A percentile compares a stretch with the other conserved stretches of the same genome.
phyloP scores from a whole-genome alignment of 2,113 vertebrate species.

The Sterrhoptilus dennistouni region DNA sequence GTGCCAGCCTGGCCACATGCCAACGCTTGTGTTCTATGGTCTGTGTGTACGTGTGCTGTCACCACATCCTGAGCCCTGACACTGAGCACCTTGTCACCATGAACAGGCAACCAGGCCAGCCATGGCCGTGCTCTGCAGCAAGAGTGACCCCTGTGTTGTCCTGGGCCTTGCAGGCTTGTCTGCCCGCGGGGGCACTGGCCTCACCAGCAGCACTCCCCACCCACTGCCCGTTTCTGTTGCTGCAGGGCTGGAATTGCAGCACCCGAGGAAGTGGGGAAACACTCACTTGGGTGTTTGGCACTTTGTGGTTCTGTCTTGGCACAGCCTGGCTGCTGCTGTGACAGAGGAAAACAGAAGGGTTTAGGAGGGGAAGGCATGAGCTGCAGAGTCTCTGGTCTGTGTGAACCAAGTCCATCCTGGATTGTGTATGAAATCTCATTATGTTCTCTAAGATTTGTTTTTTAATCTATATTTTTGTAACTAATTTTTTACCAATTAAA shows the following conservation, averaged over 20 bases:
- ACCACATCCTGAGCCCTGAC: slow-evolving; percentile 27
- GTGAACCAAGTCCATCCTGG: not conserved
- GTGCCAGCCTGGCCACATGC: not conserved
- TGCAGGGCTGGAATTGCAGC: not conserved
- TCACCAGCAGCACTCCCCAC: not conserved
- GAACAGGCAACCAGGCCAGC: accelerated
- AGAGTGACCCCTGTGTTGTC: accelerated
- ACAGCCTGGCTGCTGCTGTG: not conserved
- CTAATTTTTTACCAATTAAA: not conserved
- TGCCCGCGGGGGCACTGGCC: not conserved
- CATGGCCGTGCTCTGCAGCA: not conserved
- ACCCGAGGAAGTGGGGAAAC: not conserved
- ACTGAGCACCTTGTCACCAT: not conserved
- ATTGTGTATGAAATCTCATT: not conserved
- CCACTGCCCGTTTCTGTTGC: not conserved
- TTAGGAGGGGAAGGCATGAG: not conserved
- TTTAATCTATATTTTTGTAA: not conserved
- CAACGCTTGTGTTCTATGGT: not conserved
- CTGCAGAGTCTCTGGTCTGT: not conserved
- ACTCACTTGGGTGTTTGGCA: not conserved
- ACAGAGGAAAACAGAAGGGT: not conserved
- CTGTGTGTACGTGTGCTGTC: accelerated
- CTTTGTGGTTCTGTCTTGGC: not conserved
- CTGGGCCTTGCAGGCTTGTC: not conserved
- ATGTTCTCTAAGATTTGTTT: not conserved